phyloP scores from a whole-genome alignment of 2,113 vertebrate genomes.

The Amphiprion percula region DNA sequence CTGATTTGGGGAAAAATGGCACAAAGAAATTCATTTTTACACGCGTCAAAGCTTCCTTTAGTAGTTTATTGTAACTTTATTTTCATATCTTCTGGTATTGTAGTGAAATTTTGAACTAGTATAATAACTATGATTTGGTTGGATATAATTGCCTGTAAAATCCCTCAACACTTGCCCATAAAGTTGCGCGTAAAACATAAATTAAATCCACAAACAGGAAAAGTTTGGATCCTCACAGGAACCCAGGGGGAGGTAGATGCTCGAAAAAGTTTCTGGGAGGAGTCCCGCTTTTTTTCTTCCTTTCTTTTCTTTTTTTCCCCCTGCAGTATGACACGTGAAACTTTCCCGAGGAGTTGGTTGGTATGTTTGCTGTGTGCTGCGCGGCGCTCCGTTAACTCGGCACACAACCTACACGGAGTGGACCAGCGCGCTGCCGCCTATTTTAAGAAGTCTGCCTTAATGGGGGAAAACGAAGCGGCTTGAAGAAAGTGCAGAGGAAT shows the following conservation, averaged over 20 bases:
- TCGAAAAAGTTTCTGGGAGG: constrained; percentile 74
- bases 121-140: constrained; percentile 11
- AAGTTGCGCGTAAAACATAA: neutral
- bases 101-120: neutral
- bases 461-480: constrained; percentile 60
- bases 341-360: constrained; percentile 70
- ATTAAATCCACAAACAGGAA: neutral
- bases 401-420: constrained; percentile 33
- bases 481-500: constrained; percentile 56
- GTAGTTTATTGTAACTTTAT: neutral
- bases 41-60: neutral
- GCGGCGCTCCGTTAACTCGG: constrained; percentile 50
- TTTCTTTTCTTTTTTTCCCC: constrained; percentile 12
- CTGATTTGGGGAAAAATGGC: too few relatives aligned
- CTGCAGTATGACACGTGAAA: constrained; percentile 78
- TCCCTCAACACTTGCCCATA: neutral
- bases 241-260: constrained; percentile 57
- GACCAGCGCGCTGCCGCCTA: constrained; percentile 36
- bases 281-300: constrained; percentile 38
- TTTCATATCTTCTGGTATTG: neutral
- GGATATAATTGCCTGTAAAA: too few relatives aligned
- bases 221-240: constrained; percentile 15
- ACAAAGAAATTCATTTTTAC: neutral
- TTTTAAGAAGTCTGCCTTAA: constrained; percentile 61
- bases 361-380: constrained; percentile 46